Conservation (phyloP, 2,888 invertebrate genomes). For the Rambutsinella grinnellia region DNA sequence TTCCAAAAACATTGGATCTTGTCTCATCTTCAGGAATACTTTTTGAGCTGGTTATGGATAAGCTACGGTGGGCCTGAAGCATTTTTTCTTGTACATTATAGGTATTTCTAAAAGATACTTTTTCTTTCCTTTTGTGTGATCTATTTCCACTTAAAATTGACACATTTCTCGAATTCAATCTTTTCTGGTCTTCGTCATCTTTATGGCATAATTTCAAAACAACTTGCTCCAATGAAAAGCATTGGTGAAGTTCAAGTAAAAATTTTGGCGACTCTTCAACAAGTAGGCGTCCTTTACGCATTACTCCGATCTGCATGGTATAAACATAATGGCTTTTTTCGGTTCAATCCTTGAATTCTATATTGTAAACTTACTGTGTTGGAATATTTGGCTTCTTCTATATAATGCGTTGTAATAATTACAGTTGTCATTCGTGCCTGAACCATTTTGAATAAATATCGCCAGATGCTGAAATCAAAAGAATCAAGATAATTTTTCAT, state of each 20-base stretch:
- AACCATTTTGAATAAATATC: conserved; percentile 46
- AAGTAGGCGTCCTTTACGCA: conserved; percentile 89
- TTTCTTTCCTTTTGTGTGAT: too few species aligned
- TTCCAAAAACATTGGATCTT: not conserved
- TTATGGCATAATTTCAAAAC: conserved; percentile 81
- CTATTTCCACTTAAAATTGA: too few species aligned
- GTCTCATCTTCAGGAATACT: not conserved
- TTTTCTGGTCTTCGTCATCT: conserved; percentile 10
- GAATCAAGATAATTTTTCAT: too few species aligned
- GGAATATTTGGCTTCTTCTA: conserved; percentile 43
- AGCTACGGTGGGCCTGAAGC: conserved; percentile 1
- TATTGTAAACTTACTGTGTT: conserved; percentile 38
- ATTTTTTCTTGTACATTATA: conserved; percentile 31
- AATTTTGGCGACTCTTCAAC: conserved; percentile 91
- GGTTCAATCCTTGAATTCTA: too few species aligned
- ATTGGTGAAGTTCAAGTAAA: conserved; percentile 81
- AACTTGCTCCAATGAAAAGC: conserved; percentile 89
- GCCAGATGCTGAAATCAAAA: conserved; percentile 47
- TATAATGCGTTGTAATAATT: conserved; percentile 36
- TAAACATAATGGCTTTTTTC: not conserved
- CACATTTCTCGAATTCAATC: not conserved
- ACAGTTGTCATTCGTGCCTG: conserved; percentile 37
- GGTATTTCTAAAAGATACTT: conserved; percentile 13
- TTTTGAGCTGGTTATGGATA: not conserved
- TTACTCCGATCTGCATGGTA: conserved; percentile 83